These are phyloP conservation scores for Ahaetulla prasina DNA, from an alignment of 2,113 vertebrate genomes.

Conservation along the genomic window DNA sequence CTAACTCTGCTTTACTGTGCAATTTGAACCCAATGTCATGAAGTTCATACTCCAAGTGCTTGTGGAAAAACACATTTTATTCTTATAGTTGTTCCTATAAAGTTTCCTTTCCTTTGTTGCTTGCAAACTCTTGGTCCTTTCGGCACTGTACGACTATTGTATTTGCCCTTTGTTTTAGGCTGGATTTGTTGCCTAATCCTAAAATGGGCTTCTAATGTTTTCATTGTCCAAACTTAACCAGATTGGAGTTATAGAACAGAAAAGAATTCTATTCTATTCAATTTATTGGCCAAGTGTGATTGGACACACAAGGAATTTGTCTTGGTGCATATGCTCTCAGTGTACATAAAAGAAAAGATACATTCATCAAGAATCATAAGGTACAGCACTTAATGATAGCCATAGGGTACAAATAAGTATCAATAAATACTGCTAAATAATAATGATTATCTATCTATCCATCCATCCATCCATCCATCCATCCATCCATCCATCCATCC, in stretches of 20 bases:
- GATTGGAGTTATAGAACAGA: background rate
- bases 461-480: no score
- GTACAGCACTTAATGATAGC: no score
- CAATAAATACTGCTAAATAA: background rate
- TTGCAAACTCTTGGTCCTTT: background rate
- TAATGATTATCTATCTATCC: background rate
- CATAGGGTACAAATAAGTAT: background rate
- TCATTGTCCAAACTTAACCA: background rate
- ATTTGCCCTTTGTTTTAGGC: background rate
- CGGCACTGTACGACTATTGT: background rate
- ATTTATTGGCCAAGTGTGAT: no score
- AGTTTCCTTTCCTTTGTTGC: background rate
- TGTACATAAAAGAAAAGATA: no score
- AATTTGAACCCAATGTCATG: background rate
- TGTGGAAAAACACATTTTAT: background rate
- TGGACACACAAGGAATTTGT: no score
- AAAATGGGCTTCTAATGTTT: background rate
- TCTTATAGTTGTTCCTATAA: background rate
- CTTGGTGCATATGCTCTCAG: no score
- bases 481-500: no score
- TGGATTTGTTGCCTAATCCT: background rate
- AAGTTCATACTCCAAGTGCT: background rate
- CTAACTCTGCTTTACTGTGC: background rate
- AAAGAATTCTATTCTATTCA: no score
- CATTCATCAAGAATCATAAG: no score